Percentiles rank a stretch among this genome's conserved stretches.
Evolutionary conservation across 2,113 vertebrate species (phyloP).

Genomic region (Pelusios castaneus): DNA sequence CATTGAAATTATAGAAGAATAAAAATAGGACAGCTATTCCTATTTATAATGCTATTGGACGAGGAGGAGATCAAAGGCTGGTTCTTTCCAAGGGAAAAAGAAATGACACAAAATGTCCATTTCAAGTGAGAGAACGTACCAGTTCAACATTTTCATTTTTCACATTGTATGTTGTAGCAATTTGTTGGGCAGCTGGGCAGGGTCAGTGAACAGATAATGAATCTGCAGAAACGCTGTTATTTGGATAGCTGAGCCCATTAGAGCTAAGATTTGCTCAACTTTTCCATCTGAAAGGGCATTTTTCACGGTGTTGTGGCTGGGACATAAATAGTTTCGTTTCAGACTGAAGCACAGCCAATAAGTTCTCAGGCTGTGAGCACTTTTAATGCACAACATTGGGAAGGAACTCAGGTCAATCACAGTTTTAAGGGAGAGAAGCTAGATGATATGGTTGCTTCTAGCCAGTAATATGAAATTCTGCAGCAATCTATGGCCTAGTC

Average conservation of each 20-base stretch:
- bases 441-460: conserved; percentile 54
- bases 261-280: conserved; percentile 48
- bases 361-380: conserved; percentile 19
- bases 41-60: neutral
- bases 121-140: neutral
- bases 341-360: neutral
- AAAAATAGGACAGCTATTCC: conserved; percentile 2
- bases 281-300: conserved; percentile 47
- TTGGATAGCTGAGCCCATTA: conserved; percentile 61
- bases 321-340: conserved; percentile 59
- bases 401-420: conserved; percentile 60
- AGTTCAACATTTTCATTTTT: conserved; percentile 50
- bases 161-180: neutral
- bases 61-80: conserved; percentile 44
- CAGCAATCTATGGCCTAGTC: conserved; percentile 24
- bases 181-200: neutral
- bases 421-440: neutral
- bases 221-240: conserved; percentile 63
- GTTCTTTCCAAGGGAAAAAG: conserved; percentile 39
- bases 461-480: neutral
- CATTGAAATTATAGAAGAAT: neutral
- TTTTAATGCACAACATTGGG: conserved; percentile 40
- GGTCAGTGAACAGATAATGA: conserved; percentile 47
- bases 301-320: conserved; percentile 30
- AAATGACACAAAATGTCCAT: conserved; percentile 37